Evolutionary conservation across 2,797 vertebrate species (phyloP).

Genomic region (Betta splendens): DNA sequence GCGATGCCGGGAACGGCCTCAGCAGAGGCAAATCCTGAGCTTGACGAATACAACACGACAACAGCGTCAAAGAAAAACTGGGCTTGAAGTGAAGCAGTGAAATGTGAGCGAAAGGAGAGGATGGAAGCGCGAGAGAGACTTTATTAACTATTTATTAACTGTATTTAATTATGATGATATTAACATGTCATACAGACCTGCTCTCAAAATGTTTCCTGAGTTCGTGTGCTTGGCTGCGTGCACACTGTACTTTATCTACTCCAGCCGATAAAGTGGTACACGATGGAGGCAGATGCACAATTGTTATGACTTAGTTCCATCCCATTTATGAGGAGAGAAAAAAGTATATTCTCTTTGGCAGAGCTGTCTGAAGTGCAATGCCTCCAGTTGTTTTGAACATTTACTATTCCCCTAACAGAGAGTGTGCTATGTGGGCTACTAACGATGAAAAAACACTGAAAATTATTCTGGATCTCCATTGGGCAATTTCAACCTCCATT

Average conservation of each 20-base stretch:
- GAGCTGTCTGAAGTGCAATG: constrained; percentile 36
- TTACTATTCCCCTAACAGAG: constrained; percentile 38
- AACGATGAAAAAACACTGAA: constrained; percentile 14
- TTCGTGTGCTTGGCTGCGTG: constrained; percentile 14
- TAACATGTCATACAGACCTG: too few relatives aligned
- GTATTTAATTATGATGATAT: too few relatives aligned
- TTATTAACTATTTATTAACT: too few relatives aligned
- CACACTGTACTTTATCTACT: constrained; percentile 16
- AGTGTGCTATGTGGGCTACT: constrained; percentile 31
- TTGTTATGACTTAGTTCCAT: constrained; percentile 42
- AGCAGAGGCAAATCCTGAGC: too few relatives aligned
- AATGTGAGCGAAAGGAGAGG: too few relatives aligned
- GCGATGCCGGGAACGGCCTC: too few relatives aligned
- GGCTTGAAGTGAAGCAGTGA: too few relatives aligned
- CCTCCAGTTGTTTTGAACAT: constrained; percentile 55
- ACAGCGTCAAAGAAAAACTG: too few relatives aligned
- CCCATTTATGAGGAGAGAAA: constrained; percentile 44
- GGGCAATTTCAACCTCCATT: constrained; percentile 34
- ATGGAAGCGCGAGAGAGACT: too few relatives aligned
- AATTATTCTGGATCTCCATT: constrained; percentile 31
- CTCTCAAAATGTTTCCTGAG: constrained; percentile 7
- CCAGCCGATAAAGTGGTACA: constrained; percentile 34
- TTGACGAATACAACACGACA: too few relatives aligned
- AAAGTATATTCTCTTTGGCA: constrained; percentile 46
- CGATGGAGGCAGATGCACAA: constrained; percentile 36